phyloP scores from a whole-genome alignment of 37 sponge, comb jelly and placozoan species.

The Spongia lamella region DNA sequence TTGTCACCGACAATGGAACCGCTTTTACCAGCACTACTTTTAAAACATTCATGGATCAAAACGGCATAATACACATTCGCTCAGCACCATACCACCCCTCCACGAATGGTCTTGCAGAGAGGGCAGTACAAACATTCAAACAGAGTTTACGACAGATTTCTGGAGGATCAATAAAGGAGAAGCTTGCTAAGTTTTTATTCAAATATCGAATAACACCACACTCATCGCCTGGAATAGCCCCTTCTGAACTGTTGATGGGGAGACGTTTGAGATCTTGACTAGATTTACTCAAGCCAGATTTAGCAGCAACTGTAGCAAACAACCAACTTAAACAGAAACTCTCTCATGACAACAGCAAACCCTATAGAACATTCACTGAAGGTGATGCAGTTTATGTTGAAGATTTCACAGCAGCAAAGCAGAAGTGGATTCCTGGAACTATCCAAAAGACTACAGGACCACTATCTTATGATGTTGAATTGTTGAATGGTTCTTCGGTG shows the following conservation, averaged over 20 bases:
- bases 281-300: constrained; percentile 25
- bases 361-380: not conserved
- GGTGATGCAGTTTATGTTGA: constrained; percentile 39
- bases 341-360: constrained; percentile 3
- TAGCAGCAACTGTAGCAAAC: constrained; percentile 14
- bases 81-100: too few species aligned
- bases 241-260: constrained; percentile 28
- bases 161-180: not conserved
- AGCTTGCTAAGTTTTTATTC: constrained; percentile 21
- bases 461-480: constrained; percentile 18
- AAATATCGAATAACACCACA: constrained; percentile 31
- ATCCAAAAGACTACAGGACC: constrained; percentile 10
- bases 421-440: constrained; percentile 20
- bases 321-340: constrained; percentile 7
- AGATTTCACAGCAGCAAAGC: constrained; percentile 10
- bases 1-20: constrained; percentile 52
- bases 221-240: constrained; percentile 20
- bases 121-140: constrained; percentile 28
- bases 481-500: not conserved
- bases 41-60: constrained; percentile 17
- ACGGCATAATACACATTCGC: constrained; percentile 43
- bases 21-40: constrained; percentile 33
- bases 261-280: constrained; percentile 25
- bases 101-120: too few species aligned
- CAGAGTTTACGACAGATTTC: constrained; percentile 12